These are phyloP conservation scores for Calidris pugnax DNA, from an alignment of 2,113 vertebrate genomes.

Conservation along the genomic window DNA sequence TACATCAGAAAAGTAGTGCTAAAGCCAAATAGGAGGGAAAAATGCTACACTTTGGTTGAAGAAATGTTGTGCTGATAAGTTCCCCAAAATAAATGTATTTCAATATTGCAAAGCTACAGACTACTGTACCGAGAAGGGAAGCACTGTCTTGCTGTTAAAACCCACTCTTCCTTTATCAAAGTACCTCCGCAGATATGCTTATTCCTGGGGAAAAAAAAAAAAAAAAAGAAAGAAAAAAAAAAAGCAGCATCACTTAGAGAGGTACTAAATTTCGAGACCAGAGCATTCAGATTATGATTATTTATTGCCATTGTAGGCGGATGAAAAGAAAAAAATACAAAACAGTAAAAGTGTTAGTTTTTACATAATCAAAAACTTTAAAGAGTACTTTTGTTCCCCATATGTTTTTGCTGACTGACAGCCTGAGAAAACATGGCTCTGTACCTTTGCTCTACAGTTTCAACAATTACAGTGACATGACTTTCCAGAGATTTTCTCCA, in stretches of 20 bases:
- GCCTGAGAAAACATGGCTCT: background rate
- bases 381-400: background rate
- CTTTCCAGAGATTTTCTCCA: background rate
- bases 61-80: background rate
- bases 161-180: slow-evolving; percentile 93
- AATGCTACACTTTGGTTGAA: background rate
- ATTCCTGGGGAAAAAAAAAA: slow-evolving; percentile 71
- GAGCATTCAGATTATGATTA: too few relatives aligned
- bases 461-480: background rate
- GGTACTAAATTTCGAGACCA: too few relatives aligned
- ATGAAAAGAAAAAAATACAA: background rate
- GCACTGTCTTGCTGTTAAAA: slow-evolving; percentile 93
- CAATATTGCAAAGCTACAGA: background rate
- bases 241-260: too few relatives aligned
- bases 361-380: background rate
- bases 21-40: slow-evolving; percentile 35
- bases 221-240: background rate
- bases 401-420: background rate
- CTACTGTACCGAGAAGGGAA: slow-evolving; percentile 92
- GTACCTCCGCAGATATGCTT: slow-evolving; percentile 96
- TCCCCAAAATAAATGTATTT: background rate
- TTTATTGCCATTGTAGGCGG: too few relatives aligned
- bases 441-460: background rate
- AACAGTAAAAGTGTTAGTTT: background rate
- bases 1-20: background rate